Percentiles rank a stretch among this genome's conserved stretches.
Conservation (phyloP, 2,797 vertebrate genomes). For the Scomberomorus guttatus region DNA sequence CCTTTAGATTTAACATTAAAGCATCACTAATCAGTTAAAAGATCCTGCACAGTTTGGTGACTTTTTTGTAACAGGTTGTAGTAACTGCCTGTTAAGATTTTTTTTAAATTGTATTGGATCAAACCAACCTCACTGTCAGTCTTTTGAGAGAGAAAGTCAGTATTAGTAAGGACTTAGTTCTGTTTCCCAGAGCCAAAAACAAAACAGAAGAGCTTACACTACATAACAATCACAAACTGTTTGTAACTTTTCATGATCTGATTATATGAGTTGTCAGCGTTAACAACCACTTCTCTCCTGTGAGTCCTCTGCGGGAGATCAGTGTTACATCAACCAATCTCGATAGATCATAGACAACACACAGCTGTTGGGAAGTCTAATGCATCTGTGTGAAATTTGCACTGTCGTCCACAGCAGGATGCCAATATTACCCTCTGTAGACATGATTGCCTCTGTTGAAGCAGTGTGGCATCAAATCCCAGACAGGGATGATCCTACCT, state of each 20-base stretch:
- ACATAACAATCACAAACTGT: not conserved
- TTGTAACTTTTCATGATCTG: not conserved
- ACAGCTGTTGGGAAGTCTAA: not conserved
- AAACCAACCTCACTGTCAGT: too few relatives aligned
- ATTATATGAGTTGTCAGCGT: not conserved
- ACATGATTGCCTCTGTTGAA: not conserved
- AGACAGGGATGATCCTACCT: not conserved
- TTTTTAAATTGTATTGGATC: too few relatives aligned
- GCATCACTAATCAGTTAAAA: too few relatives aligned
- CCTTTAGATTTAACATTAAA: too few relatives aligned
- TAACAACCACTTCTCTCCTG: not conserved
- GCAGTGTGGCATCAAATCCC: not conserved
- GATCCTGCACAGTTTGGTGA: too few relatives aligned
- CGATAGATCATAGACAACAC: not conserved
- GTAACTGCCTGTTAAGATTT: too few relatives aligned
- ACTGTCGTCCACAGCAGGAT: not conserved
- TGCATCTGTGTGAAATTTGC: not conserved
- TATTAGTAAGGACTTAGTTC: not conserved
- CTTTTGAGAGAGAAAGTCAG: slow-evolving; percentile 2
- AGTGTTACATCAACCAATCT: not conserved
- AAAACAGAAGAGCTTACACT: not conserved
- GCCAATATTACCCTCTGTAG: not conserved
- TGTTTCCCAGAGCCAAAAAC: not conserved
- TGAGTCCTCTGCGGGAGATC: not conserved
- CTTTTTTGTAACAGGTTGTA: too few relatives aligned